phyloP scores from a whole-genome alignment of 2,888 invertebrate species.

The Drosophila stalkeri region DNA sequence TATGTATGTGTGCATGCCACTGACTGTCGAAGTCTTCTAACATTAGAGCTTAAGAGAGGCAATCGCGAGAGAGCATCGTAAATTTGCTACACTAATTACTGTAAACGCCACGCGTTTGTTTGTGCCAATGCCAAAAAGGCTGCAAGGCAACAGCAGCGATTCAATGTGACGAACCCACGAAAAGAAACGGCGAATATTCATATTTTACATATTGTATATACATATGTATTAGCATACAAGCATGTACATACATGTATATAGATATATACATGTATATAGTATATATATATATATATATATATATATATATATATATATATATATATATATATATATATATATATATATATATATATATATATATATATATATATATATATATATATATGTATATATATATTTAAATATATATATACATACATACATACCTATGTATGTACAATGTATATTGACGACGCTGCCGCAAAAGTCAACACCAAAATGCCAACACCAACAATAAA shows the following conservation, averaged over 20 bases:
- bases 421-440: constrained; percentile 1
- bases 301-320: neutral
- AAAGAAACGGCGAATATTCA: constrained; percentile 38
- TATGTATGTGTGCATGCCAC: neutral
- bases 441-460: constrained; percentile 22
- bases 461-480: constrained; percentile 56
- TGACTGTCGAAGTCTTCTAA: neutral
- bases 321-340: neutral
- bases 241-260: neutral
- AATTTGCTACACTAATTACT: constrained; percentile 20
- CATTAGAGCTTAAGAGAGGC: neutral
- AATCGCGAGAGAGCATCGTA: constrained; percentile 3
- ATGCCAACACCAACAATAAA: constrained; percentile 44
- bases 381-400: neutral
- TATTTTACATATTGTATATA: constrained; percentile 15
- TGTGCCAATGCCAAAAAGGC: constrained; percentile 7
- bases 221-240: neutral
- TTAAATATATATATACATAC: neutral
- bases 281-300: constrained; percentile 3
- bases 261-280: too few species aligned
- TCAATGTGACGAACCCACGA: constrained; percentile 23
- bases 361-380: neutral
- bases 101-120: constrained; percentile 15
- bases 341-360: neutral
- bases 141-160: constrained; percentile 11